These are phyloP conservation scores for Heterohyrax brucei DNA, from an alignment of 2,797 vertebrate species.

Conservation along the genomic window DNA sequence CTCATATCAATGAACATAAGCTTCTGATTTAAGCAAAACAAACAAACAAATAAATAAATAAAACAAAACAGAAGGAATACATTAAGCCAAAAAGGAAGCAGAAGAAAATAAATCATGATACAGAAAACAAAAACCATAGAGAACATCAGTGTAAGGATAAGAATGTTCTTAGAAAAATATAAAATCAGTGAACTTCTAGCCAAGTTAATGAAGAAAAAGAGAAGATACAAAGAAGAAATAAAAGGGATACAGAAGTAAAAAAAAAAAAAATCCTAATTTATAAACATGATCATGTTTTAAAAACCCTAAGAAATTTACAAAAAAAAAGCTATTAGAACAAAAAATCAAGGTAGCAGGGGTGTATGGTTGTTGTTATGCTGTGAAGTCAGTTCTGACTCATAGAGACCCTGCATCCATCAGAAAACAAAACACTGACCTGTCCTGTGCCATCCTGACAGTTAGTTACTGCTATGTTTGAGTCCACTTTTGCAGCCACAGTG, in stretches of 20 bases:
- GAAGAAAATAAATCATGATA: background rate
- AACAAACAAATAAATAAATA: no score
- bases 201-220: background rate
- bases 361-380: background rate
- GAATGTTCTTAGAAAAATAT: background rate
- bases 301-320: background rate
- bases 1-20: background rate
- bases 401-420: no score
- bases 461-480: no score
- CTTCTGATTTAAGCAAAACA: background rate
- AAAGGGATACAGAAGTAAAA: background rate
- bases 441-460: no score
- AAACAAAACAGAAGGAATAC: no score
- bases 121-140: background rate
- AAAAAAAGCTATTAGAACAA: background rate
- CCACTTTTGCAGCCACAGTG: no score
- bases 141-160: no score
- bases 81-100: background rate
- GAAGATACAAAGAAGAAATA: background rate
- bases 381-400: no score
- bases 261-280: background rate
- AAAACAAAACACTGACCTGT: no score
- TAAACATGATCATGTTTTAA: background rate
- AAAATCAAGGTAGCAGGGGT: background rate
- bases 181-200: background rate